Conservation (phyloP, 2,113 vertebrate genomes). For the Grallaria varia region DNA sequence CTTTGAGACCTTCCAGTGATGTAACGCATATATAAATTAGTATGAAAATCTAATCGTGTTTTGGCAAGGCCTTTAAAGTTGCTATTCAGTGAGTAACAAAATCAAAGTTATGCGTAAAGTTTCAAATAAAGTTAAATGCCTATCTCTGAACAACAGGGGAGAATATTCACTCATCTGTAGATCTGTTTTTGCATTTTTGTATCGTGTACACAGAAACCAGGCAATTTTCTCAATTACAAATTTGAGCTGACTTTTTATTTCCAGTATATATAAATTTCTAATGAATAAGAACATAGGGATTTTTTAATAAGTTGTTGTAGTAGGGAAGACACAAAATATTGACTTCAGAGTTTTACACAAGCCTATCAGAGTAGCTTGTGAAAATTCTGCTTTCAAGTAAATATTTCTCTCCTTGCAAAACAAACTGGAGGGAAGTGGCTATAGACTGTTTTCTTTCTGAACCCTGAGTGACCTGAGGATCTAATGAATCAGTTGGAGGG, state of each 20-base stretch:
- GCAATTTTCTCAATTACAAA: not conserved
- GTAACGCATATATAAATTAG: not conserved
- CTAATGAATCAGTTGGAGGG: not conserved
- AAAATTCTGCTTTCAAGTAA: not conserved
- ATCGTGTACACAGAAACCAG: not conserved
- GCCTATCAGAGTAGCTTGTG: not conserved
- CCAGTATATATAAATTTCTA: not conserved
- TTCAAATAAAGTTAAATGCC: not conserved
- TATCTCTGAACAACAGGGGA: not conserved
- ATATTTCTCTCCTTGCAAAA: not conserved
- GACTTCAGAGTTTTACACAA: not conserved
- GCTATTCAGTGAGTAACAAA: not conserved
- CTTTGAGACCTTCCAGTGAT: not conserved
- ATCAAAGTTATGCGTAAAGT: not conserved
- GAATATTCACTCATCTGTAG: not conserved
- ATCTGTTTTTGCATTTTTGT: not conserved
- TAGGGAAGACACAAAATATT: accelerated
- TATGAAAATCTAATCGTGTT: not conserved
- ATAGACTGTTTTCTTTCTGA: not conserved
- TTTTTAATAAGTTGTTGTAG: not conserved
- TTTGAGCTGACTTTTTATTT: not conserved
- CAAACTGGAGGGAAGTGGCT: not conserved
- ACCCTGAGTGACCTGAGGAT: not conserved
- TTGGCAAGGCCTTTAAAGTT: not conserved
- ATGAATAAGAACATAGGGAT: not conserved